Evolutionary conservation across 2,797 vertebrate genomes (phyloP).

Genomic region (Natrix natrix): DNA sequence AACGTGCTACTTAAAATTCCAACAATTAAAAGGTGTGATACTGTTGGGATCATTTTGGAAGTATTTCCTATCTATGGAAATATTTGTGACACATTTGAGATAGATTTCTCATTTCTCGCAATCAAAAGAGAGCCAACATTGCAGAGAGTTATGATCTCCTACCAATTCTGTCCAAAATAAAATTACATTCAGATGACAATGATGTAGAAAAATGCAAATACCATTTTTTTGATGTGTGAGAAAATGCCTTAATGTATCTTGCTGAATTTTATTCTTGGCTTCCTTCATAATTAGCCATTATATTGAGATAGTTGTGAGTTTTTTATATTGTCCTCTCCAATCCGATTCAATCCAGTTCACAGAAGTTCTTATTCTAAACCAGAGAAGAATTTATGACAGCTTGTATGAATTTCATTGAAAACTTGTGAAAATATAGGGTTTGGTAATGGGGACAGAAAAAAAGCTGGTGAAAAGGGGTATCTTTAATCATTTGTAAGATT

Average conservation of each 20-base stretch:
- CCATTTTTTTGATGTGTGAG: not conserved
- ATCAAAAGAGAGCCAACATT: not conserved
- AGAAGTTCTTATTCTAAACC: not conserved
- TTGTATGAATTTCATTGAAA: not conserved
- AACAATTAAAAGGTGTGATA: not conserved
- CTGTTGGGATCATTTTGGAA: not conserved
- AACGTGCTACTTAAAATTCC: not conserved
- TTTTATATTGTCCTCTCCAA: not conserved
- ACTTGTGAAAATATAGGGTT: not conserved
- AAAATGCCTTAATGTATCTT: not conserved
- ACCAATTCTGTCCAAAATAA: not conserved
- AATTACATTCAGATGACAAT: not conserved
- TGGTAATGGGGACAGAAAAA: not conserved
- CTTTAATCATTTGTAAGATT: not conserved
- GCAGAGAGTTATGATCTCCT: not conserved
- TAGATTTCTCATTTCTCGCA: not conserved
- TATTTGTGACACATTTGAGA: not conserved
- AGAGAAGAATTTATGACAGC: not conserved
- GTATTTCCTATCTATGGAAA: not conserved
- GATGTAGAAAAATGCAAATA: not conserved
- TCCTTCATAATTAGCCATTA: not conserved
- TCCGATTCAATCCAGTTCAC: not conserved
- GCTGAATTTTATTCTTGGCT: conserved; percentile 10
- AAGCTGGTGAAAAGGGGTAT: not conserved
- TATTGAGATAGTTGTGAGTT: not conserved